Evolutionary conservation across 2,113 vertebrate species (phyloP).

Genomic region (Erythrolamprus reginae): DNA sequence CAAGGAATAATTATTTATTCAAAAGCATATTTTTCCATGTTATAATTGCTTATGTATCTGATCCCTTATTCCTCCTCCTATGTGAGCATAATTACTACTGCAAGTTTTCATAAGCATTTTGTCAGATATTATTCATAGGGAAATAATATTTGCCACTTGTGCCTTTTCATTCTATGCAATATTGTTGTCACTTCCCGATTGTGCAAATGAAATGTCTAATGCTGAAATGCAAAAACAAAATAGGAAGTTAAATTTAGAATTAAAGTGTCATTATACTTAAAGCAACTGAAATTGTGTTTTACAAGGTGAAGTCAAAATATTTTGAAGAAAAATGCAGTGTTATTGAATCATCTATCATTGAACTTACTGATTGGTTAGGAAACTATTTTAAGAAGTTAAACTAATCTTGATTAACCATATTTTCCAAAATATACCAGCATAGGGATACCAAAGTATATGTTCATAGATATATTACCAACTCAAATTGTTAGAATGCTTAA

Average conservation of each 20-base stretch:
- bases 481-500: not conserved
- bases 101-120: not conserved
- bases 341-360: not conserved
- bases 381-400: not conserved
- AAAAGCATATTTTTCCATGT: not conserved
- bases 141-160: not conserved
- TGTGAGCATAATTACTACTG: not conserved
- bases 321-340: not conserved
- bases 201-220: not conserved
- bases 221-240: not conserved
- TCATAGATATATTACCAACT: not conserved
- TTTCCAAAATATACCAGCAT: not conserved
- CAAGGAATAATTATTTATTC: not conserved
- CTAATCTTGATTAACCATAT: not conserved
- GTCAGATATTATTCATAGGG: not conserved
- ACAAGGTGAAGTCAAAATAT: not conserved
- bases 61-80: not conserved
- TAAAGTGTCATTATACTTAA: not conserved
- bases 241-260: not conserved
- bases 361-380: not conserved
- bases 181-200: not conserved
- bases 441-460: not conserved
- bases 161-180: not conserved
- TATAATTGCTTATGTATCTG: not conserved
- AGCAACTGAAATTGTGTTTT: not conserved